Conservation (phyloP, 1,140 invertebrate genomes). For the Brachionus rubens region DNA sequence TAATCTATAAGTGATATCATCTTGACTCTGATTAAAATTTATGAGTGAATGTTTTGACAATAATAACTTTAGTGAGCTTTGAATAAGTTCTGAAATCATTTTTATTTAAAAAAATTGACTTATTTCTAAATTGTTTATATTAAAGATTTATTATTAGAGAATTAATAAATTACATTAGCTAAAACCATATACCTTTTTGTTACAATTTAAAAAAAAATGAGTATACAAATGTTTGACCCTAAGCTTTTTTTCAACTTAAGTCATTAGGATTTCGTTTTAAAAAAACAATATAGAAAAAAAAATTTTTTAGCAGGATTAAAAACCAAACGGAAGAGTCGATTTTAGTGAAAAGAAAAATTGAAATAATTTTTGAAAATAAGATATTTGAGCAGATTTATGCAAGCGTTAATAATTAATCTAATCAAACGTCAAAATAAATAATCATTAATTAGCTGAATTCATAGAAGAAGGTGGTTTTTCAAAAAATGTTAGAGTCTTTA, state of each 20-base stretch:
- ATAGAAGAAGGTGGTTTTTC: conserved; percentile 7
- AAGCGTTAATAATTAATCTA: conserved; percentile 38
- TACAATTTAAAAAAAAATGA: too few relatives aligned
- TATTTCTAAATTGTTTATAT: too few relatives aligned
- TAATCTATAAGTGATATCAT: conserved; percentile 16
- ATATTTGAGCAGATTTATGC: not conserved
- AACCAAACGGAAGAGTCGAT: not conserved
- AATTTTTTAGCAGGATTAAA: not conserved
- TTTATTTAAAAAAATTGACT: too few relatives aligned
- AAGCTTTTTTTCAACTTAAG: too few relatives aligned
- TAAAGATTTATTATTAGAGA: not conserved
- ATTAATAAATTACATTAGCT: not conserved
- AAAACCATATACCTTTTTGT: too few relatives aligned
- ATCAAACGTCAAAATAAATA: conserved; percentile 38
- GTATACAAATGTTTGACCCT: too few relatives aligned
- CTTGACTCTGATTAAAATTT: not conserved
- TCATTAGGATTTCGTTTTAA: too few relatives aligned
- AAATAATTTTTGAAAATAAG: not conserved
- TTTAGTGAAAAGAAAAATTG: conserved; percentile 9
- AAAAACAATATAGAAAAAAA: not conserved
- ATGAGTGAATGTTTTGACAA: conserved; percentile 24
- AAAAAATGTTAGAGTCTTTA: not conserved
- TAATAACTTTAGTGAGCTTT: too few relatives aligned
- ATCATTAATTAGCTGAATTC: conserved; percentile 24
- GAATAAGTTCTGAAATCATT: too few relatives aligned